Percentiles rank a stretch among this genome's conserved stretches.
phyloP scores from a whole-genome alignment of 2,797 vertebrate genomes.

The Nyctalus aviator region DNA sequence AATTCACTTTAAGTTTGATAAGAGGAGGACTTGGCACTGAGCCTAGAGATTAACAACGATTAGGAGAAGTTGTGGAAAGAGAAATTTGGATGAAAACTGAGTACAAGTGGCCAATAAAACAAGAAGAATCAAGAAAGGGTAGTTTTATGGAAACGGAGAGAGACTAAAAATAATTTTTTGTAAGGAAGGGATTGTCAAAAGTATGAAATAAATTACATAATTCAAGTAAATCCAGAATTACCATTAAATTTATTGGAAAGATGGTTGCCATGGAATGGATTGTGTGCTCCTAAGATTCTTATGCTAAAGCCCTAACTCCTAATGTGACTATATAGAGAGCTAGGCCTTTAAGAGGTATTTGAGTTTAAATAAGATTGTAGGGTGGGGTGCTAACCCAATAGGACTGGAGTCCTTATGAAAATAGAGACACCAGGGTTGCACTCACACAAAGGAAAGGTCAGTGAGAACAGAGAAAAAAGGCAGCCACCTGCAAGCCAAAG shows the following conservation, averaged over 20 bases:
- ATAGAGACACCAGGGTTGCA: not conserved
- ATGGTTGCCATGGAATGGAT: not conserved
- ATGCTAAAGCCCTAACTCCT: not conserved
- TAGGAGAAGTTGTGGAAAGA: not conserved
- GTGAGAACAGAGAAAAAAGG: not conserved
- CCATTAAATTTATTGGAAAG: not conserved
- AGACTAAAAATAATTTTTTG: not conserved
- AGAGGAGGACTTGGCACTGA: not conserved
- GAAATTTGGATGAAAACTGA: not conserved
- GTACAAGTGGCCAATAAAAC: not conserved
- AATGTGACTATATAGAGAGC: not conserved
- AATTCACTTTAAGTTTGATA: slow-evolving; percentile 22
- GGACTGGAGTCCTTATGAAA: not conserved
- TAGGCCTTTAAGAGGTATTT: not conserved
- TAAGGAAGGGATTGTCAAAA: not conserved
- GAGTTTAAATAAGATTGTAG: not conserved
- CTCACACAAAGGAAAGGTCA: not conserved
- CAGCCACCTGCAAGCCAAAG: not conserved
- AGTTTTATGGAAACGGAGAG: not conserved
- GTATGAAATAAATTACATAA: not conserved
- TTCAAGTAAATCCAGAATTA: slow-evolving; percentile 28
- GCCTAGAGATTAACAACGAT: not conserved
- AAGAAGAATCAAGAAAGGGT: not conserved
- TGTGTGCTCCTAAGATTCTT: not conserved
- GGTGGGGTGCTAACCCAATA: accelerated